Base-by-base conservation (phyloP, 2,113 vertebrate species). In the Pterocles gutturalis region DNA sequence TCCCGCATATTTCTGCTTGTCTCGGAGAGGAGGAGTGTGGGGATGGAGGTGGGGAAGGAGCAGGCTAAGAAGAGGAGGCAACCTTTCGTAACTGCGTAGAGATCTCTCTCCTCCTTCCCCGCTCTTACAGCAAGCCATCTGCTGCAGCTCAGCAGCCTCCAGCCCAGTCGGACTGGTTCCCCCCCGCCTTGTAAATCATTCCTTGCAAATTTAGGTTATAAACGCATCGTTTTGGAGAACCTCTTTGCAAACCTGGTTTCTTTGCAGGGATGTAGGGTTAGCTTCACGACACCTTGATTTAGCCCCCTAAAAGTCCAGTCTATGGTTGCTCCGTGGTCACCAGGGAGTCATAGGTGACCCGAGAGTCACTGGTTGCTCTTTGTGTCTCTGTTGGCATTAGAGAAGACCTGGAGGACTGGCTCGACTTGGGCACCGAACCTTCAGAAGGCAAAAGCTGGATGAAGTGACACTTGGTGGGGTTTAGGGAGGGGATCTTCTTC, bases 61-160 rank as follows among this genome's bases (percentile, higher is more conserved):
- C 97, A 97, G 97, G 96, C 91, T 95, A 97, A 88, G 96, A 97
- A 94, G 96, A 96, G 97, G 97, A 91, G 91, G 95, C 87, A 97
- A 97, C 97, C 95, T 97, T 97, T 97, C 85, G 0, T 90, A 95
- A 77, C 85, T 88, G 93, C 70, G 22, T 49, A 60, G 94, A 95
- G 89, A 95, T 96, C 89, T 96, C 87, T 96, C 96, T 96, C 90
- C 97, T 96, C 82, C 95, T 69, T 97, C 96, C 62, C 90, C 80
- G 20, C 94, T 95, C 91, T 75, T 83, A 87, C 95, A 81, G 66
- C 77, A 75, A 96, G 83, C 97, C 97, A 97, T 97, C 97, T 97
- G 97, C 96, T 91, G 84, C 94, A 71, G 73, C 91, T 84, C 93
- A 96, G 92, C 72, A 95, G 89, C 80, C 69, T 93, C 94, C 33